Evolutionary conservation across 2,888 invertebrate species (phyloP), one percentile per base, ranked within the genome.

Genomic region (Sesia bembeciformis): DNA sequence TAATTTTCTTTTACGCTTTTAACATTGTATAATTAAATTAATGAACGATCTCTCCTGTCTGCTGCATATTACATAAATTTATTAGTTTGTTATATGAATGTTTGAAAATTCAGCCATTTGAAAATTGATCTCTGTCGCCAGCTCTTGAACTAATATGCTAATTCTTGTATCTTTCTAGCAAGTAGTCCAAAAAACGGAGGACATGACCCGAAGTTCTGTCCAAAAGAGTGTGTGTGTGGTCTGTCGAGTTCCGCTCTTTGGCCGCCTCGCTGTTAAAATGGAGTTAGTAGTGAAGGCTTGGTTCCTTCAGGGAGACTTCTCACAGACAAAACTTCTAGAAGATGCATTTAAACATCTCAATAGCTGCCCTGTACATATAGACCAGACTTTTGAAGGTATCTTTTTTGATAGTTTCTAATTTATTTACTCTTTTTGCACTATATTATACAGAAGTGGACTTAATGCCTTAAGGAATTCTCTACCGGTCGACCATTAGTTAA

Each of bases 171-270:
- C n/a, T 64, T 84, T 88, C 39, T 80, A 98, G 97, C 96, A 97
- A 92, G 91, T 99, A 46, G 93, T 95, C 71, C 96, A 96, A 74
- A 94, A 94, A 65, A 97, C 97, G 3, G 95, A 97, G 3, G 98
- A 99, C 74, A 97, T 99, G 75, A 99, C 99, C 0, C 91, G 99
- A 65, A 97, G 97, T 70, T 97, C 98, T 3, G 98, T 99, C 8
- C 99, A 99, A 87, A 99, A 99, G 81, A 97, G 98, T 70, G 98
- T 99, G 0, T 98, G 98, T 89, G 97, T 99, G 23, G 90, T 99
- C 56, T 97, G 97, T 69, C 93, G 93, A 57, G 90, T 95, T 61
- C 99, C 99, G 4, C 90, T 99, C 6, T 99, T 96, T 89, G 99
- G 99, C 0, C 94, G 97, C 56, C 94, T 98, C 57, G 97, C 98